These are phyloP conservation scores for Petrocephalus sullivani DNA, from an alignment of 2,797 vertebrate genomes.

Conservation along the genomic window DNA sequence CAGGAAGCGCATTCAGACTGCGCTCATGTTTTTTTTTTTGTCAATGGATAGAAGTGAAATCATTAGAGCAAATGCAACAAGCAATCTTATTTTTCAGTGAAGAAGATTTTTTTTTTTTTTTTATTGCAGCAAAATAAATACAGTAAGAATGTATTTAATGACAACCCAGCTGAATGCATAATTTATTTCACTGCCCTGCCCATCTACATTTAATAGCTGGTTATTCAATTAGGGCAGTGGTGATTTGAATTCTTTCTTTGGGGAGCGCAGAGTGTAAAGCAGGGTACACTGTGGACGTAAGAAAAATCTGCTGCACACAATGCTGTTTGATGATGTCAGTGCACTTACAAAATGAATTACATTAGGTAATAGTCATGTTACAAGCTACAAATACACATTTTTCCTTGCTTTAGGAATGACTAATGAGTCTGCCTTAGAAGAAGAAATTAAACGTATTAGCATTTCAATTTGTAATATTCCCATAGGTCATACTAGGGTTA, in stretches of 20 bases:
- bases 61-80: background rate
- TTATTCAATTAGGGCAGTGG: background rate
- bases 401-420: too few relatives aligned
- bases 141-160: background rate
- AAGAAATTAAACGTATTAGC: too few relatives aligned
- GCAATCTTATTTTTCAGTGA: background rate
- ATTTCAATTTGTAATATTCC: too few relatives aligned
- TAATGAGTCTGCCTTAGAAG: too few relatives aligned
- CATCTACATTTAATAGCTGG: background rate
- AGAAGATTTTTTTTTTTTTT: too few relatives aligned
- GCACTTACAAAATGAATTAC: background rate
- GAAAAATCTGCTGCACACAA: background rate
- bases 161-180: background rate
- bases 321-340: background rate
- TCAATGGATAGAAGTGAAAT: background rate
- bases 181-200: background rate
- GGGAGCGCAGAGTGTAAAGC: background rate
- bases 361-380: background rate
- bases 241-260: background rate
- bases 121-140: background rate
- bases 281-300: background rate
- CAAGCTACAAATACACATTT: too few relatives aligned
- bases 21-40: background rate
- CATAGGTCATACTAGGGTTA: too few relatives aligned
- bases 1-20: background rate